Base-by-base conservation (phyloP, 1,140 invertebrate species). In the Eurosta solidaginis region DNA sequence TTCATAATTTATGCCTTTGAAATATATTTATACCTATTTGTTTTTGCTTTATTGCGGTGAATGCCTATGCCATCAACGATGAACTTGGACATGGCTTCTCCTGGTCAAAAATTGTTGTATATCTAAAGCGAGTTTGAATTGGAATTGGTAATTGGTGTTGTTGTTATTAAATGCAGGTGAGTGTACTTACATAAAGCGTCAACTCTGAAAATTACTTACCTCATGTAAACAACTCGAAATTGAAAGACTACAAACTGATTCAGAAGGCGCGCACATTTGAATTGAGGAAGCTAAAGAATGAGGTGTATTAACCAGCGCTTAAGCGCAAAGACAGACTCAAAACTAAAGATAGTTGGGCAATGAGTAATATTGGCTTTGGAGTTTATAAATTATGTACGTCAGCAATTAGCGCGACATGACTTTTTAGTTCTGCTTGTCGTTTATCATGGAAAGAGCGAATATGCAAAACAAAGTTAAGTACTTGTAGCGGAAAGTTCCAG, bases 1-100 rank as follows among this genome's bases (percentile, higher is more conserved):
- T 84, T 85, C 84, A 85, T 85, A 85, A 85, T 85, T 84, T 84
- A 85, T 85, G 82, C 82, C 80, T 82, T 80, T 77, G 29, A 17
- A 74, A 42, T 68, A 68, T 68, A 40, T 42, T 29, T 36, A 40
- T 68, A n/a, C 40, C n/a, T 12, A 12, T n/a, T 54, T 54, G 25
- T 17, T 29, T 20, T 40, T 68, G 33, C n/a, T n/a, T 42, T 68
- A 20, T n/a, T n/a, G n/a, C n/a, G n/a, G n/a, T 47, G 45, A 47
- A 47, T 47, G 59, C 5, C 36, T 68, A 40, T 68, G 59, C 33
- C 36, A 40, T 40, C 36, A 40, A 20, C 17, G 27, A 33, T 59
- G 54, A 40, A 36, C n/a, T 63, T 17, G 29, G 29, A 63, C 54
- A 36, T 63, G 54, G 54, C 54, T 17, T 63, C 29, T 27, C 54